Conservation (phyloP, 2,113 vertebrate genomes). For the Mormyrus iriodes region DNA sequence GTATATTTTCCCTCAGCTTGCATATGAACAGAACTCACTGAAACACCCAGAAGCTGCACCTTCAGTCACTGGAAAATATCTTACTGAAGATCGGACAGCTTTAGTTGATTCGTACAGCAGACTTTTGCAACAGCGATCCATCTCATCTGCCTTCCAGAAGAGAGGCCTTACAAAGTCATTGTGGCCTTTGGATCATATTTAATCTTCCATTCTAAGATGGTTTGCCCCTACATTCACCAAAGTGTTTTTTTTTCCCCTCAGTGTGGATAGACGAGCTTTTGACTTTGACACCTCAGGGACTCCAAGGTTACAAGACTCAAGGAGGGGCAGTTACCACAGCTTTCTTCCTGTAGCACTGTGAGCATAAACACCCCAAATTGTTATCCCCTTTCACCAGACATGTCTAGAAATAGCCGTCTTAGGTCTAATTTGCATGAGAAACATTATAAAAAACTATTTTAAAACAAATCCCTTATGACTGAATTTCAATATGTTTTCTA, state of each 20-base stretch:
- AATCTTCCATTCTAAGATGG: background rate
- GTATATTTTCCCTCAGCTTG: background rate
- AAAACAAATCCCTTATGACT: background rate
- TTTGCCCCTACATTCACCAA: background rate
- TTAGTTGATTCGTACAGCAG: background rate
- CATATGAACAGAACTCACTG: background rate
- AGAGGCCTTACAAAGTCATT: background rate
- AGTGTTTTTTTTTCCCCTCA: background rate
- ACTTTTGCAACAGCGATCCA: background rate
- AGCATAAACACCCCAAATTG: background rate
- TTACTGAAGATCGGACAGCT: background rate
- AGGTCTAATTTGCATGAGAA: background rate
- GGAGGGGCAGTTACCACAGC: background rate
- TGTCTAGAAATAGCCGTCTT: background rate
- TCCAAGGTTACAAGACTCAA: background rate
- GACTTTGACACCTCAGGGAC: background rate
- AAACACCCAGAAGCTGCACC: background rate
- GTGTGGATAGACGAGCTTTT: background rate
- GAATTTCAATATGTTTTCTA: background rate
- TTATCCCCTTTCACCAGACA: too few species aligned
- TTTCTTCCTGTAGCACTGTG: background rate
- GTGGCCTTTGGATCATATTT: slow-evolving; percentile 26
- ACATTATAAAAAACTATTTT: background rate
- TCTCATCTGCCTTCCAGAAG: background rate
- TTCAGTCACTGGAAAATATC: background rate